A percentile compares a stretch with the other conserved stretches of the same genome.
Conservation (phyloP, 2,113 vertebrate genomes). For the Larimichthys crocea region DNA sequence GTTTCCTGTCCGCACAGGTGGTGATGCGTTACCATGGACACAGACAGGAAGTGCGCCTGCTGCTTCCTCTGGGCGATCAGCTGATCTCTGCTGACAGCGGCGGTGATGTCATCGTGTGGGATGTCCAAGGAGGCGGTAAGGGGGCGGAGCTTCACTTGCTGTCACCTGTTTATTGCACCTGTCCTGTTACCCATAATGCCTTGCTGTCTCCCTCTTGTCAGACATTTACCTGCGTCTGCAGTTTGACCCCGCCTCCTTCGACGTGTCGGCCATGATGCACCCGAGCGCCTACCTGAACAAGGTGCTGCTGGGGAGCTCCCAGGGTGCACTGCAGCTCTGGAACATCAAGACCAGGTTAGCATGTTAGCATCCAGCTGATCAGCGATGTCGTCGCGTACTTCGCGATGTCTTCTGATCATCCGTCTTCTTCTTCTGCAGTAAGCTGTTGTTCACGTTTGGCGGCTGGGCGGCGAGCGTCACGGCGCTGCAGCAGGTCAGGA, state of each 20-base stretch:
- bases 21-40: constrained; percentile 92
- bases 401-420: neutral
- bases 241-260: constrained; percentile 90
- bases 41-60: constrained; percentile 88
- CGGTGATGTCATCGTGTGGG: constrained; percentile 93
- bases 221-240: constrained; percentile 91
- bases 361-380: neutral
- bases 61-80: constrained; percentile 95
- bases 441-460: constrained; percentile 90
- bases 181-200: constrained; percentile 30
- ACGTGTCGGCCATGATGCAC: constrained; percentile 91
- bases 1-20: constrained; percentile 80
- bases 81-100: constrained; percentile 91
- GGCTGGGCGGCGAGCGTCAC: constrained; percentile 92
- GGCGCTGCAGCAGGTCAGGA: constrained; percentile 76
- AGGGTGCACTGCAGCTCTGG: constrained; percentile 96
- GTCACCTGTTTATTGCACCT: neutral
- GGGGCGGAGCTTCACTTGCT: neutral
- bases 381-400: too few species aligned
- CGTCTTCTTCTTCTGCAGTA: constrained; percentile 79
- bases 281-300: constrained; percentile 98
- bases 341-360: constrained; percentile 94
- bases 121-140: constrained; percentile 81
- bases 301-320: constrained; percentile 94
- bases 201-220: constrained; percentile 69